phyloP scores from a whole-genome alignment of 2,797 vertebrate species.

The Enteromius argenteus region DNA sequence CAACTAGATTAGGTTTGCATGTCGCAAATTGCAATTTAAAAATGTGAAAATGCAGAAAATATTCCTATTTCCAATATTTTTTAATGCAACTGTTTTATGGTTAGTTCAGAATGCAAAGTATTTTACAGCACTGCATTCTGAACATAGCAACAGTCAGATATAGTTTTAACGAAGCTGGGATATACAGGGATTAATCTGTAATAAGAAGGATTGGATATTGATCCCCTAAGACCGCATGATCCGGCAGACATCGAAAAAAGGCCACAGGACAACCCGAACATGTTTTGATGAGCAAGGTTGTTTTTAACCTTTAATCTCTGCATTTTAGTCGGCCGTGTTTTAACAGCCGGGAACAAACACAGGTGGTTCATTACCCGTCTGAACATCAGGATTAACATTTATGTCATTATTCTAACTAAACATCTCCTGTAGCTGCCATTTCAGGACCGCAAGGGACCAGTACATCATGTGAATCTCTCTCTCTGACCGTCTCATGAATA shows the following conservation, averaged over 20 bases:
- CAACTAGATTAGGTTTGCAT: background rate
- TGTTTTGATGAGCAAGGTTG: constrained; percentile 1
- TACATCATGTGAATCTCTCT: constrained; percentile 38
- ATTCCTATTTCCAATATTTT: background rate
- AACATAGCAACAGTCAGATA: constrained; percentile 48
- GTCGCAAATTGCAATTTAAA: background rate
- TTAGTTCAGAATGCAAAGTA: background rate
- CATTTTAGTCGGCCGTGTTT: background rate
- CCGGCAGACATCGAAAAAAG: constrained; percentile 25
- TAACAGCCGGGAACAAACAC: constrained; percentile 24
- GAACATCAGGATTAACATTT: constrained; percentile 33
- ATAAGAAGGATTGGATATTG: constrained; percentile 56
- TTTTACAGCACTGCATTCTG: background rate
- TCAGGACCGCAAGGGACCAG: constrained; percentile 17
- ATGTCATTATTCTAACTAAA: constrained; percentile 33
- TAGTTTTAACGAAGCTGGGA: constrained; percentile 68
- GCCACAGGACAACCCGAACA: constrained; percentile 38
- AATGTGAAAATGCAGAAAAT: background rate
- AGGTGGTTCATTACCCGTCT: constrained; percentile 18
- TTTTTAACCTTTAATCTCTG: constrained; percentile 45
- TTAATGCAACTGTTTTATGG: background rate
- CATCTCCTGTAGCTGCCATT: constrained; percentile 42
- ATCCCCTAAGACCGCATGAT: constrained; percentile 58
- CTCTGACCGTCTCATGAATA: constrained; percentile 63
- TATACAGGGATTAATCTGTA: constrained; percentile 50